Conservation (phyloP, 2,888 invertebrate species). For the Diarsia dahlii region DNA sequence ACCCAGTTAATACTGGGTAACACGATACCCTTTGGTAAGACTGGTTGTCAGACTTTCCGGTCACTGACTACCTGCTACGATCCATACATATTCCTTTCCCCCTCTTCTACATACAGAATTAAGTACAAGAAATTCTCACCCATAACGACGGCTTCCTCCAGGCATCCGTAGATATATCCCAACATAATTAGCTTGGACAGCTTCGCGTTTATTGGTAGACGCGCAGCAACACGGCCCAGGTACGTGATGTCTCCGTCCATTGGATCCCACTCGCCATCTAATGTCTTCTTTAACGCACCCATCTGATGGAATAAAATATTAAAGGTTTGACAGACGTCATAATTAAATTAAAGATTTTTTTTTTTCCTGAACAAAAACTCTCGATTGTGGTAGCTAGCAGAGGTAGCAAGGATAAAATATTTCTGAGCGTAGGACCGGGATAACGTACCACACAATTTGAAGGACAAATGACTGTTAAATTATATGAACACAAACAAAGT, state of each 20-base stretch:
- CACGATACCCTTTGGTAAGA: too few species aligned
- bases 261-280: slow-evolving; percentile 86
- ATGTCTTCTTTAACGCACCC: slow-evolving; percentile 94
- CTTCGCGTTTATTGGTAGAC: slow-evolving; percentile 95
- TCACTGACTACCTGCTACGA: background rate
- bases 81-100: background rate
- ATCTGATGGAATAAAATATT: slow-evolving; percentile 83
- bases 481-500: too few species aligned
- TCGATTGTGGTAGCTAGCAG: too few species aligned
- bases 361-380: too few species aligned
- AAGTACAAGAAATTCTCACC: slow-evolving; percentile 79
- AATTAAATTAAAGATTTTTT: background rate
- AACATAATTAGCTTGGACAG: slow-evolving; percentile 96
- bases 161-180: slow-evolving; percentile 96
- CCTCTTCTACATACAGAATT: background rate
- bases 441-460: too few species aligned
- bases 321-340: background rate
- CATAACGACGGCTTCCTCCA: slow-evolving; percentile 96
- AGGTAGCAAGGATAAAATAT: too few species aligned
- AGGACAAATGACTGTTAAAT: too few species aligned
- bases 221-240: slow-evolving; percentile 95
- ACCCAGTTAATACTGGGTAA: too few species aligned
- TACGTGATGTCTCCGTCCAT: slow-evolving; percentile 97
- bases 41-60: too few species aligned
- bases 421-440: too few species aligned